Evolutionary conservation across 2,113 vertebrate genomes (phyloP), one percentile per base, ranked within the genome.

Genomic region (Athene noctua): DNA sequence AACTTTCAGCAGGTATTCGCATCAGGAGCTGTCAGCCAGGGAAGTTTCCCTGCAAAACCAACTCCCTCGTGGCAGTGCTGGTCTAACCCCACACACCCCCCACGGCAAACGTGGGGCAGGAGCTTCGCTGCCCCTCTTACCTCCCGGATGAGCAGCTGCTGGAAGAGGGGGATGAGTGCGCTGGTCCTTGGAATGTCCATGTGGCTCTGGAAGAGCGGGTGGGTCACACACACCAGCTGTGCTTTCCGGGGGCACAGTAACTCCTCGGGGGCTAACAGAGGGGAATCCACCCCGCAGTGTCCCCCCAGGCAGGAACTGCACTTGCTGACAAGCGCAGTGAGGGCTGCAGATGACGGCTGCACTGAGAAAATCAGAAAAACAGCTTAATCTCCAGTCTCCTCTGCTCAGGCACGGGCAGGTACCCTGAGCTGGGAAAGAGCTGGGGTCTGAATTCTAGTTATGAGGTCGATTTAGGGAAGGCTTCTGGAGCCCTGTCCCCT

Each of bases 111-210:
- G 40, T 47, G 65, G 65, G 10, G 6, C 26, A 47, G 55, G 47
- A 94, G 49, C 52, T 73, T 86, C 71, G 11, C 18, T 6, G 16
- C 21, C 59, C 47, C 98, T 42, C 42, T 98, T 97, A 99, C 99
- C 99, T 99, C 99, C 94, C 99, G 99, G 23, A 99, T 99, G 0
- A 98, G 98, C 0, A 99, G 98, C 95, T 99, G 99, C 98, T 99
- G 99, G 97, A 99, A 99, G 90, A 99, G 97, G 12, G 99, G 99
- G 92, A 99, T 99, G 96, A 99, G 98, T 32, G 99, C 99, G 95
- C 99, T 99, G 36, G 99, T 99, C 97, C 99, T 98, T 66, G 99
- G 99, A 98, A 99, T 99, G 98, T 99, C 99, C 20, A 99, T 99
- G 98, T 99, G 99, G 96, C 99, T 99, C 99, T 99, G 97, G 94